Base-by-base conservation (phyloP, 2,797 vertebrate species). In the Anniella stebbinsi region DNA sequence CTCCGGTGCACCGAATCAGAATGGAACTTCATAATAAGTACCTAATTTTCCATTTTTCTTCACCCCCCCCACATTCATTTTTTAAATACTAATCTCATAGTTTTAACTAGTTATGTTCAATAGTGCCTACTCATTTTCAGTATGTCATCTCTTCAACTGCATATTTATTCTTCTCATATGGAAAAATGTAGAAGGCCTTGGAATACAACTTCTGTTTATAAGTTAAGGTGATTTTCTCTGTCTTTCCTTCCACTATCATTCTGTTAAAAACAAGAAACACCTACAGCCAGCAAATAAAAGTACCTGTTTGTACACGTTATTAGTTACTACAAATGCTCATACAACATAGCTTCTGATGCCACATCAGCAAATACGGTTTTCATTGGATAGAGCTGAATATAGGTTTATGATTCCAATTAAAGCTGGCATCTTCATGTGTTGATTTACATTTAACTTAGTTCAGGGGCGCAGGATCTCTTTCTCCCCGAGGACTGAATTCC, bases 81-180 rank as follows among this genome's bases (percentile, higher is more conserved):
- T 86, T 66, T 11, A 10, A 84, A 76, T 21, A 0, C 8, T 77
- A 63, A 38, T 70, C 63, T 80, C 51, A 69, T 38, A 67, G 18
- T 63, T 91, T 13, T 63, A 1, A 0, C 28, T 87, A 51, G 4
- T 18, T 0, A 0, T 80, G 17, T n/a, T 0, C 0, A 15, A 45
- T 45, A 36, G 51, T 51, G 63, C n/a, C 0, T 0, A 1, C 60
- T 84, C 6, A 12, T 75, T 84, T 89, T 15, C 25, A 13, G 76
- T 48, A 51, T 76, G 4, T 66, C 57, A 18, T 2, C 0, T 45
- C 41, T 57, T 86, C 82, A 80, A 33, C 76, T 78, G 15, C 0
- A 0, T 41, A 41, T 63, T 23, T 45, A 45, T 45, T 88, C 89
- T 63, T 76, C 63, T 81, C 89, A 51, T 57, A 1, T 41, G 38